phyloP scores from a whole-genome alignment of 2,888 invertebrate genomes.

The Polydesmus complanatus region DNA sequence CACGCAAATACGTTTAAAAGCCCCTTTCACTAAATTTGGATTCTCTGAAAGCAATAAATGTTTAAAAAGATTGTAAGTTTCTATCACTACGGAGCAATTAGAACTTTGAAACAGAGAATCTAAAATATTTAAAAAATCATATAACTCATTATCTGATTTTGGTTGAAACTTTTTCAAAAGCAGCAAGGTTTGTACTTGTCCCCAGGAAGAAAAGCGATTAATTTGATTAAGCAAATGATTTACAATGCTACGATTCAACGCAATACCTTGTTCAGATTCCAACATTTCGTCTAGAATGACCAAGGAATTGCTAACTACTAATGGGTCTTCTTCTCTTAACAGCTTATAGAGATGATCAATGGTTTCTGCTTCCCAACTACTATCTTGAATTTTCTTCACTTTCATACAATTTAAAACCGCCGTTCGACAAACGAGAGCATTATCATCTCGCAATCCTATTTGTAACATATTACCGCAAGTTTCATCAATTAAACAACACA shows the following conservation, averaged over 20 bases:
- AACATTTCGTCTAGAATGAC: background rate
- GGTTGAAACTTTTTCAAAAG: background rate
- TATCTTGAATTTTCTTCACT: constrained; percentile 4
- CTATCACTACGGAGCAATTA: background rate
- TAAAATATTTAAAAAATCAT: background rate
- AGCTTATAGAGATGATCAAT: constrained; percentile 27
- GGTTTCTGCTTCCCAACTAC: constrained; percentile 13
- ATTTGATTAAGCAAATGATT: background rate
- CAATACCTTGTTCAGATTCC: background rate
- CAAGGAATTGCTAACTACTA: constrained; percentile 25
- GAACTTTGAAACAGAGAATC: background rate
- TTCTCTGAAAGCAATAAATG: background rate
- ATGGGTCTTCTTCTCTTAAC: constrained; percentile 29
- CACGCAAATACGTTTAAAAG: background rate
- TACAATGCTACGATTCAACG: background rate
- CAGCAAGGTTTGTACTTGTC: background rate
- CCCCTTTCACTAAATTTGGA: background rate
- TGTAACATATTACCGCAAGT: background rate
- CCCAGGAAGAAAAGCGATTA: background rate
- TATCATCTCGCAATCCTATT: constrained; percentile 26
- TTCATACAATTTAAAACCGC: constrained; percentile 25
- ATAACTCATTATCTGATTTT: background rate
- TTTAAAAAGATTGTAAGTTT: background rate
- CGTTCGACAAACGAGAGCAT: constrained; percentile 28
- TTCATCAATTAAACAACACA: background rate